A percentile compares a stretch with the other conserved stretches of the same genome.
These are phyloP conservation scores for Chinchilla lanigera DNA, from an alignment of 2,113 vertebrate genomes.

Conservation along the genomic window DNA sequence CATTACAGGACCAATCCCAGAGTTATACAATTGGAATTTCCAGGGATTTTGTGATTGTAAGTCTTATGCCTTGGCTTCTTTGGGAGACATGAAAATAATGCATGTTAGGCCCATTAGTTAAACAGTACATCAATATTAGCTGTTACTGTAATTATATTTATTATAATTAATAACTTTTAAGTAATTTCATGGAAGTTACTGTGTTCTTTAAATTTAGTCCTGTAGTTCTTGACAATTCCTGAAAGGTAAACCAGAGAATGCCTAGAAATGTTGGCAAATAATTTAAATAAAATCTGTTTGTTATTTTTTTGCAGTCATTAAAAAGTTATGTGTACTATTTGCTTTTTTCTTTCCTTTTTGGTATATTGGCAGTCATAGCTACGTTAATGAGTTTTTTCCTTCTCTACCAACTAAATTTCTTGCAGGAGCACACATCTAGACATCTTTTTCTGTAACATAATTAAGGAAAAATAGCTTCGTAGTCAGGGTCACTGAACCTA, in stretches of 20 bases:
- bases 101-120: neutral
- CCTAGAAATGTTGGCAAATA: neutral
- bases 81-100: neutral
- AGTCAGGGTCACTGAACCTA: neutral
- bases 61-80: neutral
- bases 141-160: neutral
- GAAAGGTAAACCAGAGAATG: neutral
- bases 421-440: neutral
- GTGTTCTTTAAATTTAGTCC: neutral
- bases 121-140: neutral
- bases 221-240: neutral
- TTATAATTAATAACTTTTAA: neutral
- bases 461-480: slow-evolving; percentile 38
- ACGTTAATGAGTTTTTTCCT: slow-evolving; percentile 18
- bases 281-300: neutral
- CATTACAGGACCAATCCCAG: neutral
- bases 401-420: neutral
- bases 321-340: neutral
- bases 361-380: neutral
- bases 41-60: neutral
- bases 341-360: neutral
- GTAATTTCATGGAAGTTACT: neutral
- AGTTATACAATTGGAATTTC: neutral
- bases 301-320: neutral
- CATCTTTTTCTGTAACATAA: neutral